Evolutionary conservation across 2,888 invertebrate genomes (phyloP).

Genomic region (Dynastes grantii): DNA sequence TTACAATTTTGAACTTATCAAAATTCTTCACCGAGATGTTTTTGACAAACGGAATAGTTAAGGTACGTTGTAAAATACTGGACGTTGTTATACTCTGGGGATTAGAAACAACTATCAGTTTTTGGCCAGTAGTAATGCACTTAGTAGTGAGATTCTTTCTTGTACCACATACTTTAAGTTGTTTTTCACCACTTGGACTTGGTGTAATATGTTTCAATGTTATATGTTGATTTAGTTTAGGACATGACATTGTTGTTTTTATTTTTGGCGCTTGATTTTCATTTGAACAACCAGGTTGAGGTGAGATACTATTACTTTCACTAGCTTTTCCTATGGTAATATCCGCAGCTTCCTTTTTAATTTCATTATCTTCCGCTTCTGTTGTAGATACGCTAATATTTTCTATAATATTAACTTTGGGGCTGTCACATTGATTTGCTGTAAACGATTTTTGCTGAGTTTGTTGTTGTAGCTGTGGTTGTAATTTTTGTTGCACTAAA

Average conservation of each 20-base stretch:
- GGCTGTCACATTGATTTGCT: slow-evolving; percentile 51
- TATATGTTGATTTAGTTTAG: slow-evolving; percentile 59
- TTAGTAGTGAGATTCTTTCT: slow-evolving; percentile 64
- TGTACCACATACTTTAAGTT: slow-evolving; percentile 64
- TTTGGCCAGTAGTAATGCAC: slow-evolving; percentile 64
- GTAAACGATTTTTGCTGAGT: slow-evolving; percentile 51
- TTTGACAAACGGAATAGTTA: slow-evolving; percentile 68
- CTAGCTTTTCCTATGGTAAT: slow-evolving; percentile 5
- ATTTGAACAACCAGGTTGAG: slow-evolving; percentile 60
- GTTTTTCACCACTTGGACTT: slow-evolving; percentile 59
- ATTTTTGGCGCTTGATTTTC: slow-evolving; percentile 62
- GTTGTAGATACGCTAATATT: slow-evolving; percentile 63
- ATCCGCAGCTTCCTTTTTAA: slow-evolving; percentile 30
- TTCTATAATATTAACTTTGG: slow-evolving; percentile 67
- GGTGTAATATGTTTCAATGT: slow-evolving; percentile 60
- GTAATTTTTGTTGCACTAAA: slow-evolving; percentile 53
- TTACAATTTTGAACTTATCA: slow-evolving; percentile 69
- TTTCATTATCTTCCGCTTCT: slow-evolving; percentile 52
- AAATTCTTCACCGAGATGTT: slow-evolving; percentile 68
- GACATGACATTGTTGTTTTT: slow-evolving; percentile 59
- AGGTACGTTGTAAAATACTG: slow-evolving; percentile 68
- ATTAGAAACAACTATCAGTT: slow-evolving; percentile 69
- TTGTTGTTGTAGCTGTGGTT: slow-evolving; percentile 30
- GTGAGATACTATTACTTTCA: slow-evolving; percentile 39
- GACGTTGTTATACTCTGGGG: slow-evolving; percentile 66